Evolutionary conservation across 1,140 invertebrate genomes (phyloP), one percentile per base, ranked within the genome.

Genomic region (Atta colombica): DNA sequence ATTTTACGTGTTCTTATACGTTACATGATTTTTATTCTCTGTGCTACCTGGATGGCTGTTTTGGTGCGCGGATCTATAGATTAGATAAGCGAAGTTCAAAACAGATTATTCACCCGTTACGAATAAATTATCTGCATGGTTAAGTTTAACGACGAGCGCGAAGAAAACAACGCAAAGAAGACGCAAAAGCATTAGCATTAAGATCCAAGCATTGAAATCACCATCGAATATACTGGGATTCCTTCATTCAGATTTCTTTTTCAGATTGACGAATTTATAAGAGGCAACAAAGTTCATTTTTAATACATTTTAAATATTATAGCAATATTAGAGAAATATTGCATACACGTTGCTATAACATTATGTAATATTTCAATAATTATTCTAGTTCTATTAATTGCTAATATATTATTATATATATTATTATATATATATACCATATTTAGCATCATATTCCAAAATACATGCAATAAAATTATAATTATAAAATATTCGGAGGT

Each of bases 41-140:
- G 61, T 21, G 68, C 69, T 61, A 63, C 55, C 80, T 84, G 68
- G 51, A 21, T 4, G 55, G 28, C 39, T 60, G 55, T 61, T 82
- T 82, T 55, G 60, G 35, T 21, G 8, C 39, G 69, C 14, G 7
- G 10, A 5, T 25, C 18, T 53, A 16, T 25, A 61, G 53, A 61
- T 82, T 84, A 84, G 80, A 84, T 84, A 84, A 75, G 55, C 8
- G 14, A 61, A 18, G 39, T 74, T 84, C 69, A 84, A 84, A 84
- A 84, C 80, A 84, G 69, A 84, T 84, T 84, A 74, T 61, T 84
- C 69, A 84, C 55, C 39, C 12, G 80, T 4, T 39, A 68, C 10
- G 55, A 75, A 58, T 55, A 55, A 75, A 58, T 84, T 75, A 84
- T 84, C 55, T 31, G n/a, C 58, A 49, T 31, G 18, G 53, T 61